A percentile compares a stretch with the other conserved stretches of the same genome.
phyloP scores from a whole-genome alignment of 2,113 vertebrate genomes.

The Elgaria multicarinata region DNA sequence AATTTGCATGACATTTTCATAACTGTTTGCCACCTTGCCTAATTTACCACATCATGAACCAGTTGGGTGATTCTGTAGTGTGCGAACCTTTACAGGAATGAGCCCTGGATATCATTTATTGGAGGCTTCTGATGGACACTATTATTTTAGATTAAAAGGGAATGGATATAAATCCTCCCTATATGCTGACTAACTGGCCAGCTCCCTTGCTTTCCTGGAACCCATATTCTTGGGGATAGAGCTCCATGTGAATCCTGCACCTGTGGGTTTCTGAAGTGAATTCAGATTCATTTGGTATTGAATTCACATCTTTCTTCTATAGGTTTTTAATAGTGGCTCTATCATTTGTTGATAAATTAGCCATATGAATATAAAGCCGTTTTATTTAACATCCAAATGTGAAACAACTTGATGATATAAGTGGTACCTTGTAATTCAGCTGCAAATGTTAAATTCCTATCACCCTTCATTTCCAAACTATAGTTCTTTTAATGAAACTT shows the following conservation, averaged over 20 bases:
- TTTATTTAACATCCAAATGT: neutral
- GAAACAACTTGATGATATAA: constrained; percentile 43
- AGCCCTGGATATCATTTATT: neutral
- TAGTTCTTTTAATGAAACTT: constrained; percentile 47
- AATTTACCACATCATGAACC: neutral
- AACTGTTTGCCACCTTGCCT: neutral
- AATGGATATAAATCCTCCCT: neutral
- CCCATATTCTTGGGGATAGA: neutral
- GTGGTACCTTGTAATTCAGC: constrained; percentile 20
- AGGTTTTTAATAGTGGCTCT: constrained; percentile 35
- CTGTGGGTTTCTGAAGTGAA: neutral
- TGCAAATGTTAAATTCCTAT: constrained; percentile 43
- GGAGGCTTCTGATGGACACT: neutral
- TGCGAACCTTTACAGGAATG: neutral
- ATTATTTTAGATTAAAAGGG: neutral
- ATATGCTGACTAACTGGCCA: neutral
- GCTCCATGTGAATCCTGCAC: neutral
- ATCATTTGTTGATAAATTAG: constrained; percentile 18
- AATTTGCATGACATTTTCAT: constrained; percentile 10
- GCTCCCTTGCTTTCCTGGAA: neutral
- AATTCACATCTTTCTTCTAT: constrained; percentile 33
- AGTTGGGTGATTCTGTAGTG: neutral
- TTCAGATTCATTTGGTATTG: constrained; percentile 21
- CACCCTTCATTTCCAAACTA: constrained; percentile 58
- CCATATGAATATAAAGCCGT: constrained; percentile 2